Conservation (phyloP, 2,888 invertebrate species). For the Carcina quercana region DNA sequence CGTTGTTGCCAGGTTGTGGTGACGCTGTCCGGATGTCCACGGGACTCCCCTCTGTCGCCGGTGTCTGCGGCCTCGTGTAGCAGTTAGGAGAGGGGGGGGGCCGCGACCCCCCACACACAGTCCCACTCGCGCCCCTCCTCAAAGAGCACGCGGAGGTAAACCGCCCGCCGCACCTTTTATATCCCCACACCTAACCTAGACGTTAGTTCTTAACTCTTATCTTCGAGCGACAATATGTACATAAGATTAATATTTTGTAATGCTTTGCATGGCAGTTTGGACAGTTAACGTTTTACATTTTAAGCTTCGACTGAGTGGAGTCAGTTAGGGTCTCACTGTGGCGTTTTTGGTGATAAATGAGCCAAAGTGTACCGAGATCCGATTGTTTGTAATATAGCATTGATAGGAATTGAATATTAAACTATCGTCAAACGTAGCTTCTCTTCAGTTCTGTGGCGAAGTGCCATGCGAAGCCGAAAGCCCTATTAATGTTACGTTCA, state of each 20-base stretch:
- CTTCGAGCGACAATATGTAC: slow-evolving; percentile 74
- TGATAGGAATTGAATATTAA: slow-evolving; percentile 56
- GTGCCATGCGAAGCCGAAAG: slow-evolving; percentile 44
- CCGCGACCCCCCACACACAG: slow-evolving; percentile 70
- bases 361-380: slow-evolving; percentile 3
- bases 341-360: not conserved
- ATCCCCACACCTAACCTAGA: slow-evolving; percentile 50
- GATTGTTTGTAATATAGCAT: slow-evolving; percentile 27
- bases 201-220: slow-evolving; percentile 62
- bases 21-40: slow-evolving; percentile 92
- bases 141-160: slow-evolving; percentile 72
- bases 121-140: slow-evolving; percentile 72
- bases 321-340: slow-evolving; percentile 3
- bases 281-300: slow-evolving; percentile 18
- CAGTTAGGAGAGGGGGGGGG: slow-evolving; percentile 85
- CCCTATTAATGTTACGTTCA: slow-evolving; percentile 55
- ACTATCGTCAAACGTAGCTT: slow-evolving; percentile 21
- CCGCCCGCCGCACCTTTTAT: slow-evolving; percentile 43
- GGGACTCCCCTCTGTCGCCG: slow-evolving; percentile 90
- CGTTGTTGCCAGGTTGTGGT: slow-evolving; percentile 81
- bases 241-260: slow-evolving; percentile 72
- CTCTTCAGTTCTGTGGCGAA: slow-evolving; percentile 24
- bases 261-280: slow-evolving; percentile 49
- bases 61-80: slow-evolving; percentile 93
- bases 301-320: slow-evolving; percentile 6